Evolutionary conservation across 2,888 invertebrate genomes (phyloP), one percentile per base, ranked within the genome.

Genomic region (Punctoribates punctum): DNA sequence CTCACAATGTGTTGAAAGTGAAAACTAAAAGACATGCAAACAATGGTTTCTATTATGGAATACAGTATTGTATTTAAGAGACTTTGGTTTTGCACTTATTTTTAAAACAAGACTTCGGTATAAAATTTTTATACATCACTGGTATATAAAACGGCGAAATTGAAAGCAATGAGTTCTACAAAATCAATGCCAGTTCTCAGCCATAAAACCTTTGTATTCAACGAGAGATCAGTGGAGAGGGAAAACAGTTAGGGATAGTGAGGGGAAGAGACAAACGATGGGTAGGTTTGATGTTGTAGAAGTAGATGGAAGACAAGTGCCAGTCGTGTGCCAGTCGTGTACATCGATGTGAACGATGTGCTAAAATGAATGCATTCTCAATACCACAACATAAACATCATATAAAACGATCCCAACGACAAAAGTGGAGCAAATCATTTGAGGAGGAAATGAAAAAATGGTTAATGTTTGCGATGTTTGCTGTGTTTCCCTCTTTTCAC

Each of bases 361-460:
- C 65, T 65, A 34, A 65, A 65, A 65, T 65, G 65, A 65, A 65
- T 65, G 65, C 65, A 34, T 65, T 65, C 34, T 65, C 34, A 65
- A 65, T 65, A 65, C 65, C 65, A 65, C 65, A 65, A 65, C 65
- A 65, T 60, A 65, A 65, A 65, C 65, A 65, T 34, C 34, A 65
- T 65, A 65, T 34, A 65, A 65, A 65, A n/a, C 65, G 65, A 65
- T 65, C 25, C 20, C 25, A 25, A 20, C 23, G 51, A 20, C 57
- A 29, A 34, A 29, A 34, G 65, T 65, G n/a, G 34, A 65, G 27
- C 65, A 65, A 65, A 65, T 65, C 65, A 65, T 65, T 65, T 65
- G 65, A 65, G 65, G 20, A 65, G 65, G 65, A 65, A 65, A 65
- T 65, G 65, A 65, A 65, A 65, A 65, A 65, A 65, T 65, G 34